Base-by-base conservation (phyloP, 2,888 invertebrate genomes). In the Dryobotodes eremita region DNA sequence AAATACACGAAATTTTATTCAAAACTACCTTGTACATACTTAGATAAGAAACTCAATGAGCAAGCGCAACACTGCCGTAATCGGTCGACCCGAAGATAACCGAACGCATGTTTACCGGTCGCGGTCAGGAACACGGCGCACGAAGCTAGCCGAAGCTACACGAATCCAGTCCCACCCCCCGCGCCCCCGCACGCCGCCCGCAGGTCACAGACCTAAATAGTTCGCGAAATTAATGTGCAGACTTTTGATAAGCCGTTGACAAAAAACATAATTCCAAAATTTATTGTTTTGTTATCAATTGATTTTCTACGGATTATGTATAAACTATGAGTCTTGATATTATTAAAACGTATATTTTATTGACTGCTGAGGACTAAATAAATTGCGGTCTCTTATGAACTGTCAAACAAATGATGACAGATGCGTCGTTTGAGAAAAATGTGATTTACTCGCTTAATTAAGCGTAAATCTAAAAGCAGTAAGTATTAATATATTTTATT, bases 401-500 rank as follows among this genome's bases (percentile, higher is more conserved):
- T 66, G 84, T 78, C 79, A 81, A 79, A 81, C 53, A 88, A 76
- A 81, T 79, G 59, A 81, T 86, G 86, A 84, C 79, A 78, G 61
- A 72, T 78, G 75, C 46, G 36, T 10, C n/a, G 59, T 64, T 75
- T 50, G 23, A 53, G 64, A 68, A 79, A 71, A 69, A 53, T n/a
- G 53, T 5, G 75, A 85, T 76, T 71, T 82, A 42, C 0, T 15
- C 20, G 70, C 57, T 62, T 78, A 55, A 73, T 73, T 71, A 71
- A 70, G 68, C 64, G 64, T 53, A 68, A 23, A 81, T 66, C 83
- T 82, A 84, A 81, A 70, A 66, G 59, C 83, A 76, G 53, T 66
- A 48, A 76, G 53, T 66, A 48, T 84, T 23, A 55, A 71, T n/a
- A 70, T 36, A 31, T 61, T 82, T 80, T 70, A 65, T 70, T 70